Evolutionary conservation across 2,888 invertebrate genomes (phyloP).

Genomic region (Epinotia bilunana): DNA sequence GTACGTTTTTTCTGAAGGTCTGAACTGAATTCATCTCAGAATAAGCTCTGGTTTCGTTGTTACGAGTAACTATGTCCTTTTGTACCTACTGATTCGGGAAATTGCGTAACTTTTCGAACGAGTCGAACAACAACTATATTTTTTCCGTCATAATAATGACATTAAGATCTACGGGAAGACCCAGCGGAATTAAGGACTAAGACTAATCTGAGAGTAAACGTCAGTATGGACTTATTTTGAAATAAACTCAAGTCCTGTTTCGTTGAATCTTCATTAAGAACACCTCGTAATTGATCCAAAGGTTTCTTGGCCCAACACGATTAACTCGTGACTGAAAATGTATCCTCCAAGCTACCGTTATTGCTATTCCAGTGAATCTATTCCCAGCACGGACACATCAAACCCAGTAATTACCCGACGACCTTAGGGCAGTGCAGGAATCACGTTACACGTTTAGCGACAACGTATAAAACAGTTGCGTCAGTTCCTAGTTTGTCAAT

Average conservation of each 20-base stretch:
- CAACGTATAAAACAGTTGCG: slow-evolving; percentile 38
- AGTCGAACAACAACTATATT: too few relatives aligned
- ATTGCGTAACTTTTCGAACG: too few relatives aligned
- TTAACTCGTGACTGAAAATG: slow-evolving; percentile 18
- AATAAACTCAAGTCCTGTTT: neutral
- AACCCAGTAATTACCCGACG: slow-evolving; percentile 39
- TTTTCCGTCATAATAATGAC: too few relatives aligned
- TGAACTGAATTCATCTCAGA: too few relatives aligned
- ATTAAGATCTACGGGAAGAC: too few relatives aligned
- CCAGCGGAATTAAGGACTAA: too few relatives aligned
- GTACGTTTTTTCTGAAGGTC: too few relatives aligned
- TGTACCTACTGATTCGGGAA: too few relatives aligned
- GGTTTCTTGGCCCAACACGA: neutral
- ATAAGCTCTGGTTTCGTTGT: too few relatives aligned
- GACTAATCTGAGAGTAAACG: too few relatives aligned
- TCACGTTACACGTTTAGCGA: slow-evolving; percentile 37
- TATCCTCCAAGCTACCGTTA: slow-evolving; percentile 26
- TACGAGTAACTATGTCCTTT: too few relatives aligned
- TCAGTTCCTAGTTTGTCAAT: slow-evolving; percentile 21
- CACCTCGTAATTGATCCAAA: neutral
- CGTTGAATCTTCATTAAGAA: neutral
- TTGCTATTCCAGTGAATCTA: slow-evolving; percentile 33
- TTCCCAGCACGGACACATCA: slow-evolving; percentile 35
- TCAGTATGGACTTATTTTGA: neutral
- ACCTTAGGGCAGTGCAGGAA: slow-evolving; percentile 40